A percentile compares a stretch with the other conserved stretches of the same genome.
Evolutionary conservation across 1,140 invertebrate species (phyloP).

Genomic region (Metaphire vulgaris): DNA sequence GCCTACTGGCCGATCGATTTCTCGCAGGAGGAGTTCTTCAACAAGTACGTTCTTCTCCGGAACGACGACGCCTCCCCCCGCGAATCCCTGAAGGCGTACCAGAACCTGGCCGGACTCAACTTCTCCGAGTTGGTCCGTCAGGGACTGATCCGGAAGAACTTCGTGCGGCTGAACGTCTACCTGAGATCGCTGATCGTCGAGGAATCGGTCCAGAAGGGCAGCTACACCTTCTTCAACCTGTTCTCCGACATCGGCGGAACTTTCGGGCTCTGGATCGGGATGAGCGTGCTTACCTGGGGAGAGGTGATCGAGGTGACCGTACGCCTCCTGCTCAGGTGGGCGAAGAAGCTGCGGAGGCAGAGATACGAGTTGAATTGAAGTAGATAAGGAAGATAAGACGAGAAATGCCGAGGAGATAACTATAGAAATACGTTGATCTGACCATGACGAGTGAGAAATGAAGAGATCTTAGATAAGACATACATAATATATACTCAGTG

Average conservation of each 20-base stretch:
- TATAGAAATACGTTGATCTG: no score
- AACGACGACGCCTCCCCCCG: not conserved
- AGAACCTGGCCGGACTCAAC: constrained; percentile 13
- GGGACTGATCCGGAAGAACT: constrained; percentile 17
- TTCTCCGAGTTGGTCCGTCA: not conserved
- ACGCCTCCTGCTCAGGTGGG: not conserved
- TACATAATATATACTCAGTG: not conserved
- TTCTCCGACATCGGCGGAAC: constrained; percentile 19
- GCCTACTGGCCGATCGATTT: constrained; percentile 19
- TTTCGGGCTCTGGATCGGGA: constrained; percentile 23
- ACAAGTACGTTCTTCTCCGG: not conserved
- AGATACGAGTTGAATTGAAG: not conserved
- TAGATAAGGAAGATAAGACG: no score
- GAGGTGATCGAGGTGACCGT: constrained; percentile 3
- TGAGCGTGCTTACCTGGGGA: constrained; percentile 13
- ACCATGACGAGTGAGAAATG: no score
- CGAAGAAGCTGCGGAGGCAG: not conserved
- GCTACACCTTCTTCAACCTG: constrained; percentile 17
- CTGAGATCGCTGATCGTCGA: constrained; percentile 9
- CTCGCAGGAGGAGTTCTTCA: constrained; percentile 8
- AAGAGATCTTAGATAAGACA: not conserved
- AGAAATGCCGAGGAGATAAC: no score
- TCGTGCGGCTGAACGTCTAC: constrained; percentile 19
- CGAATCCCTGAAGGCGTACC: constrained; percentile 13
- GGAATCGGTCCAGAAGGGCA: constrained; percentile 13